Percentiles rank a stretch among this genome's conserved stretches.
phyloP scores from a whole-genome alignment of 1,140 invertebrate genomes.

The Holotrichia oblita region DNA sequence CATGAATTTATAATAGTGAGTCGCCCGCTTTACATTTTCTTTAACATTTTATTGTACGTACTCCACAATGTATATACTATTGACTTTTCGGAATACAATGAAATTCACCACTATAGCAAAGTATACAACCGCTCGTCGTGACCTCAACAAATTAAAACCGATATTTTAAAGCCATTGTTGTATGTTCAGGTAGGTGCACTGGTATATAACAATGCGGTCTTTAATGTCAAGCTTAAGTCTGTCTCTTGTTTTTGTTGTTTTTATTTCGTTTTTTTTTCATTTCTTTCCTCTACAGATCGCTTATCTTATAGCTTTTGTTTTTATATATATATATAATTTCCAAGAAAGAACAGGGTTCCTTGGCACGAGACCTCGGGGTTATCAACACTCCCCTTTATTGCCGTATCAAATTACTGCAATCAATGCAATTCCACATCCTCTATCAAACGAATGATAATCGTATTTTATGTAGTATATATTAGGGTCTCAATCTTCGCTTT shows the following conservation, averaged over 20 bases:
- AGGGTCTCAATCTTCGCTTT: neutral
- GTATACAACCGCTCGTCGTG: neutral
- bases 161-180: conserved; percentile 9
- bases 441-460: too few species aligned
- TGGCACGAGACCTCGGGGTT: too few species aligned
- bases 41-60: conserved; percentile 3
- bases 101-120: neutral
- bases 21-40: conserved; percentile 8
- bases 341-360: too few species aligned
- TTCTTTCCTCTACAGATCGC: neutral
- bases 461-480: too few species aligned
- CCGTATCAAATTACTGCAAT: too few species aligned
- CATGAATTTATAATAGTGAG: neutral
- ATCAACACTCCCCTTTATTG: too few species aligned
- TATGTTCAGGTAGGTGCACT: neutral
- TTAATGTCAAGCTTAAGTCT: neutral
- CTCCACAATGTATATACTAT: neutral
- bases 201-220: neutral
- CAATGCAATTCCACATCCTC: too few species aligned
- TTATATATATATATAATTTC: too few species aligned
- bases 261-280: neutral
- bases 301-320: too few species aligned
- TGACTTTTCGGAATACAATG: conserved; percentile 20
- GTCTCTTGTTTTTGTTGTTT: neutral
- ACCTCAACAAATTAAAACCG: conserved; percentile 20